Evolutionary conservation across 2,888 invertebrate genomes (phyloP).

Genomic region (Panorpa germanica): DNA sequence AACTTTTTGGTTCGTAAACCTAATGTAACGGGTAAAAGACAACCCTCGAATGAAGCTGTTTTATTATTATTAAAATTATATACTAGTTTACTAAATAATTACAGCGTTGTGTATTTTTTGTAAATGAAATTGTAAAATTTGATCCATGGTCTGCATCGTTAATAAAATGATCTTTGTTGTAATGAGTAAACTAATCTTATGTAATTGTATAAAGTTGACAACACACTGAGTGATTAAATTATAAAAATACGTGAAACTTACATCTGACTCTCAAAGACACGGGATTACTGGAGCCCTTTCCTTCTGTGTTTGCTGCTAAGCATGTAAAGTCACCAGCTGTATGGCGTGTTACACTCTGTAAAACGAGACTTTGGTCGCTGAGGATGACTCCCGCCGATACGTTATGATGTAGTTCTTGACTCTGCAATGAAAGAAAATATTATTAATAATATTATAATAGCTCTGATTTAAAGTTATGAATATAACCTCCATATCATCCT

Average conservation of each 20-base stretch:
- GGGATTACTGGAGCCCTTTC: constrained; percentile 56
- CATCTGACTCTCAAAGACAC: constrained; percentile 49
- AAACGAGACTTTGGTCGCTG: constrained; percentile 70
- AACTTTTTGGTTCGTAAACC: too few relatives aligned
- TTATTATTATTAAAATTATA: too few relatives aligned
- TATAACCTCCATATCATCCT: constrained; percentile 3
- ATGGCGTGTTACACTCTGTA: constrained; percentile 63
- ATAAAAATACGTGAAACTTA: constrained; percentile 26
- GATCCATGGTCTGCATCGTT: too few relatives aligned
- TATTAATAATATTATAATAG: constrained; percentile 6
- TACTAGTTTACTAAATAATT: too few relatives aligned
- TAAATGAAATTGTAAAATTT: too few relatives aligned
- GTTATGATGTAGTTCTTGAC: constrained; percentile 66
- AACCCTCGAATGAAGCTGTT: too few relatives aligned
- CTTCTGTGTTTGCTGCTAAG: constrained; percentile 68
- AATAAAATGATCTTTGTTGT: too few relatives aligned
- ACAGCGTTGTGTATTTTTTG: too few relatives aligned
- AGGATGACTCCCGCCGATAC: constrained; percentile 63
- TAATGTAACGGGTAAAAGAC: too few relatives aligned
- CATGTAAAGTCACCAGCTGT: constrained; percentile 81
- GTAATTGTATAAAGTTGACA: constrained; percentile 9
- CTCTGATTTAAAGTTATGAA: not conserved
- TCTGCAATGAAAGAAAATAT: constrained; percentile 29
- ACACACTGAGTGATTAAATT: constrained; percentile 7
- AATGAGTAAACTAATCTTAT: not conserved